A percentile compares a stretch with the other conserved stretches of the same genome.
Conservation (phyloP, 2,113 vertebrate genomes). For the Corythornis cristatus region DNA sequence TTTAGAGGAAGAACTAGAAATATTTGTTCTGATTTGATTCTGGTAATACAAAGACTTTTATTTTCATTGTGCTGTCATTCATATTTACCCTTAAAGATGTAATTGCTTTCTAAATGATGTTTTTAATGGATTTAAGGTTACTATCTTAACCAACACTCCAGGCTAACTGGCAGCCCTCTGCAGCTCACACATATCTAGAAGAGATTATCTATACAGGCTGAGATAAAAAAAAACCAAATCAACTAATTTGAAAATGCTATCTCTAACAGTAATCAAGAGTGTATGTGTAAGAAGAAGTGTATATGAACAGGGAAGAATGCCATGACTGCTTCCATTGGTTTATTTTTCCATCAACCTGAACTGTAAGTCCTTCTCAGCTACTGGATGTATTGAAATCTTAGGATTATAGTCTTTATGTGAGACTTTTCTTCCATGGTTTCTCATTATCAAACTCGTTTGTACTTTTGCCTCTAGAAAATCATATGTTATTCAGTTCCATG, state of each 20-base stretch:
- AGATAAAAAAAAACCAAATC: background rate
- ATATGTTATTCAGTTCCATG: background rate
- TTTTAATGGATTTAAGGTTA: background rate
- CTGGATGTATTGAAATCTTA: background rate
- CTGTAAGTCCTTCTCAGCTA: background rate
- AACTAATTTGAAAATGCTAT: background rate
- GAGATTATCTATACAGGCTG: background rate
- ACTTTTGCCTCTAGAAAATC: background rate
- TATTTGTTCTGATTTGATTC: background rate
- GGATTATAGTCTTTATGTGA: background rate
- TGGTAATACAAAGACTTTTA: background rate
- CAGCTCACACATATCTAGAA: background rate
- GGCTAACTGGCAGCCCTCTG: background rate
- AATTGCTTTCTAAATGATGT: background rate
- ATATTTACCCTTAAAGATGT: background rate
- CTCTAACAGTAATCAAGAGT: background rate
- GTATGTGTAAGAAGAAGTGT: background rate
- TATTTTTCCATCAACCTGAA: background rate
- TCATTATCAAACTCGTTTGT: background rate
- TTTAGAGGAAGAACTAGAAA: background rate
- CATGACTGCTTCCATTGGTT: background rate
- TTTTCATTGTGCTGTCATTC: background rate
- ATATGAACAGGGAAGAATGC: background rate
- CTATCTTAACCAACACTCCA: background rate
- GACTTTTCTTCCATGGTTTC: background rate